These are phyloP conservation scores for Rutpela maculata DNA, from an alignment of 2,888 invertebrate species.

Conservation along the genomic window DNA sequence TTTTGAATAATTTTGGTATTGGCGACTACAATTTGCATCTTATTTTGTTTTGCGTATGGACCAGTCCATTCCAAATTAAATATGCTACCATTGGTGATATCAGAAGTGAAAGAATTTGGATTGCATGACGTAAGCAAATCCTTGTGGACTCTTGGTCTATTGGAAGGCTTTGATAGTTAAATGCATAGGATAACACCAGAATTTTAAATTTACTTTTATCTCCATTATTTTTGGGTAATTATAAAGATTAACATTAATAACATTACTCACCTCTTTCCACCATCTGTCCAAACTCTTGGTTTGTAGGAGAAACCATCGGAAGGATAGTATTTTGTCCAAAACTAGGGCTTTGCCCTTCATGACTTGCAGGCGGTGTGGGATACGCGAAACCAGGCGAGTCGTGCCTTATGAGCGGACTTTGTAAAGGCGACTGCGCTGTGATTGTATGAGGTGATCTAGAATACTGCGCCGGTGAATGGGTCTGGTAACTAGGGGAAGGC, in stretches of 20 bases:
- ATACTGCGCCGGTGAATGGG: constrained; percentile 72
- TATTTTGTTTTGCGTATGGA: no score
- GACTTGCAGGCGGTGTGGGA: constrained; percentile 92
- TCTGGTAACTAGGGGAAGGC: constrained; percentile 73
- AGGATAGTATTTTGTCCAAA: constrained; percentile 71
- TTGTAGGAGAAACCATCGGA: constrained; percentile 73
- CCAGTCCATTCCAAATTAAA: no score
- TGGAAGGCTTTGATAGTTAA: no score
- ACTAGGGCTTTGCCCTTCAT: constrained; percentile 85
- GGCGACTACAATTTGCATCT: no score
- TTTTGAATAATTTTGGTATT: no score
- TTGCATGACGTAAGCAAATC: no score
- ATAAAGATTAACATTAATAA: not conserved
- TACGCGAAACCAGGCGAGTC: constrained; percentile 88
- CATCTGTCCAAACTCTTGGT: constrained; percentile 70
- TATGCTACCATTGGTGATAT: no score
- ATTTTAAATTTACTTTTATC: no score
- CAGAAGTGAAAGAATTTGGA: no score
- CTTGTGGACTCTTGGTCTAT: no score
- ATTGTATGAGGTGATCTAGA: constrained; percentile 71
- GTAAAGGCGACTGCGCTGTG: constrained; percentile 78
- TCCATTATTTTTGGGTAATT: no score
- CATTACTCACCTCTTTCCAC: constrained; percentile 66
- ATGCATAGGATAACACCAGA: no score
- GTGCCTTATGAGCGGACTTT: constrained; percentile 79